Evolutionary conservation across 2,888 invertebrate genomes (phyloP), one percentile per base, ranked within the genome.

Genomic region (Drosophila anomalata): DNA sequence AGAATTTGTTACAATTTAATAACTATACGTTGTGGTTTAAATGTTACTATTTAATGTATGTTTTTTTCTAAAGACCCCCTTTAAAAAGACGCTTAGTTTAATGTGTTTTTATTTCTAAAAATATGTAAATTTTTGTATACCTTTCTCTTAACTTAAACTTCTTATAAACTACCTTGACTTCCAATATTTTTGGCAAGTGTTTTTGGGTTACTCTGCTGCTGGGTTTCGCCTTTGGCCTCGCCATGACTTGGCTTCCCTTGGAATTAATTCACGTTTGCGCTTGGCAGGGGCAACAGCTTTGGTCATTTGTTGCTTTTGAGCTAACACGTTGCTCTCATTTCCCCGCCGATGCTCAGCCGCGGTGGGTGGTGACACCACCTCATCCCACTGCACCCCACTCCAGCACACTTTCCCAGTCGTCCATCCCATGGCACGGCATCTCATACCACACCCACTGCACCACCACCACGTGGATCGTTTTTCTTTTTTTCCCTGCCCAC

Each of bases 301-400:
- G 79, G 75, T 85, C 86, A 82, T 74, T 82, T 77, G 83, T 74
- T 67, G 77, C 83, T 76, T 42, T 79, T 65, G 62, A 72, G 82
- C 68, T 58, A 59, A 65, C 76, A 61, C 41, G 62, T 58, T 72
- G 78, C 56, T 65, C 63, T 55, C 65, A 50, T 76, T 76, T 58
- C 57, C 61, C 61, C 17, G 39, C 39, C 55, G 44, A 41, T 20
- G 50, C 53, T 31, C 22, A 31, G 14, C 29, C 39, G 42, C 51
- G 52, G 52, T 70, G 53, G 69, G 63, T 63, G 75, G 63, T 56
- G 44, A 39, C 50, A 14, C 26, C 62, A 50, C 44, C 55, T n/a
- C 59, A 44, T 14, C 9, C 17, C 12, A 20, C n/a, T 12, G n/a
- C 41, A 9, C 1, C 1, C 41, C 41, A 42, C 4, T 17, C 17